Evolutionary conservation across 2,113 vertebrate genomes (phyloP).

Genomic region (Mobula hypostoma): DNA sequence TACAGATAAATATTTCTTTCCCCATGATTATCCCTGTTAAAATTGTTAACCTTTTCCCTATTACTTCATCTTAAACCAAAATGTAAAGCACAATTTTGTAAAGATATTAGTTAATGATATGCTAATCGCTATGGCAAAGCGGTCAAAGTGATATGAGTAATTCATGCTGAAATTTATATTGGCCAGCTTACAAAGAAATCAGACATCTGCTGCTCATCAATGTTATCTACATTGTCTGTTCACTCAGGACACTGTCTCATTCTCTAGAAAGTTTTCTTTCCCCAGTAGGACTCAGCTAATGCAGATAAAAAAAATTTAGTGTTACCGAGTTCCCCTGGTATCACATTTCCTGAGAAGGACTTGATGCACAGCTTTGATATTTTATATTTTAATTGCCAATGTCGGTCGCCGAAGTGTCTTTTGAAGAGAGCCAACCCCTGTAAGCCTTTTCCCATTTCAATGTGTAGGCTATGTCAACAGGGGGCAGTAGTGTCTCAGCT

Average conservation of each 20-base stretch:
- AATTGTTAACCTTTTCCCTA: background rate
- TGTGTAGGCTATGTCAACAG: conserved; percentile 52
- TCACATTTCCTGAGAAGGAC: conserved; percentile 55
- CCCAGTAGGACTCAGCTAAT: conserved; percentile 52
- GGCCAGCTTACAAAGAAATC: background rate
- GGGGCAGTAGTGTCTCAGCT: conserved; percentile 67
- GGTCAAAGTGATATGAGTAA: background rate
- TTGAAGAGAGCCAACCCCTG: conserved; percentile 45
- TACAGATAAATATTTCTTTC: background rate
- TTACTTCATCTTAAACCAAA: background rate
- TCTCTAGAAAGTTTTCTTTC: conserved; percentile 56
- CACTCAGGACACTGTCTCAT: conserved; percentile 53
- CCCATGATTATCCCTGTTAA: background rate
- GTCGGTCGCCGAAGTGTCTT: conserved; percentile 55
- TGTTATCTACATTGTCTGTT: conserved; percentile 49
- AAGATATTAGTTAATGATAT: background rate
- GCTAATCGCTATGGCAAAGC: background rate
- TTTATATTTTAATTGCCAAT: conserved; percentile 58
- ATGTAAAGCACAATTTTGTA: background rate
- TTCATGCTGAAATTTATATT: background rate
- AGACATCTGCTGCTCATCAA: conserved; percentile 24
- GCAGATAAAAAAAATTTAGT: conserved; percentile 50
- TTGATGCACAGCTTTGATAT: conserved; percentile 54
- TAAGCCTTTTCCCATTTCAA: background rate
- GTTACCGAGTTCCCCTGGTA: conserved; percentile 56